A percentile compares a stretch with the other conserved stretches of the same genome.
Conservation (phyloP, 2,888 invertebrate species). For the Drosophila siamana region DNA sequence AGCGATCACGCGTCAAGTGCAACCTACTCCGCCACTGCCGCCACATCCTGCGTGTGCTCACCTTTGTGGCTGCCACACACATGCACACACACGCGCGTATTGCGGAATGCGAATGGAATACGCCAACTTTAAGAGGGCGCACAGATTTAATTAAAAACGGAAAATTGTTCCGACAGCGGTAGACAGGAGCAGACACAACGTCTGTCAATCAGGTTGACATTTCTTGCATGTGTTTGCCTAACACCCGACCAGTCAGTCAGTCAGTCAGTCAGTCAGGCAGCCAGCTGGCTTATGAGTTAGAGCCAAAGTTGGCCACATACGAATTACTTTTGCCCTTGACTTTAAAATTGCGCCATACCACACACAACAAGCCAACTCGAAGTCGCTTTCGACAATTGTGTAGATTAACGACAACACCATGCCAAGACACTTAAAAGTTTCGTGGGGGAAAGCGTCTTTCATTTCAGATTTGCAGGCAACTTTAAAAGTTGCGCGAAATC, state of each 20-base stretch:
- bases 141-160: conserved; percentile 40
- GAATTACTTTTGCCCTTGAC: not conserved
- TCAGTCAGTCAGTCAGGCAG: too few relatives aligned
- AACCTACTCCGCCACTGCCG: not conserved
- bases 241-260: too few relatives aligned
- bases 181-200: conserved; percentile 11
- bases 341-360: conserved; percentile 28
- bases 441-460: not conserved
- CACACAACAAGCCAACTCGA: conserved; percentile 34
- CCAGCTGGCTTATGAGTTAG: conserved; percentile 7
- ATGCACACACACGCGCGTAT: too few relatives aligned
- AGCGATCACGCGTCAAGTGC: conserved; percentile 6
- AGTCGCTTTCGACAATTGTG: too few relatives aligned
- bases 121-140: not conserved
- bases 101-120: not conserved
- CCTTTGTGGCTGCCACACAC: not conserved
- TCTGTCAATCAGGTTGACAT: conserved; percentile 17
- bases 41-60: not conserved
- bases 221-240: conserved; percentile 3
- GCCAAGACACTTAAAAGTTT: too few relatives aligned
- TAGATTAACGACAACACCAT: too few relatives aligned
- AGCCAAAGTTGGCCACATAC: conserved; percentile 3
- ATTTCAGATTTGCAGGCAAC: not conserved
- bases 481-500: not conserved
- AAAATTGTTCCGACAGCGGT: conserved; percentile 16